These are phyloP conservation scores for Leucania comma DNA, from an alignment of 2,888 invertebrate species.

Conservation along the genomic window DNA sequence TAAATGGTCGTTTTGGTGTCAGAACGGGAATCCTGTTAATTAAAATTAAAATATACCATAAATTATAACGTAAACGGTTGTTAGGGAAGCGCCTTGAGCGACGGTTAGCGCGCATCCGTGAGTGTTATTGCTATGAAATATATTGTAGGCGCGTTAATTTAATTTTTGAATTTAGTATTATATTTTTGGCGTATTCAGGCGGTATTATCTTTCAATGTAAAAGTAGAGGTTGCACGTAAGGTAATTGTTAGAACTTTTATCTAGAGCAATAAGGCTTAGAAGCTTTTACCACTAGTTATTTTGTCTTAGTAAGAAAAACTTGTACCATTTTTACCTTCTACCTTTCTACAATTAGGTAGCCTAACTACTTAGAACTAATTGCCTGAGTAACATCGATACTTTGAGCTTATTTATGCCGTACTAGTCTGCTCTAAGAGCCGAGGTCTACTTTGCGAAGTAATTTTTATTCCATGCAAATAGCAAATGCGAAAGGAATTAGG, in stretches of 20 bases:
- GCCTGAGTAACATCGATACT: neutral
- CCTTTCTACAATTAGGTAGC: slow-evolving; percentile 9
- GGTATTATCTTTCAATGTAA: neutral
- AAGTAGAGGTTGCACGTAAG: neutral
- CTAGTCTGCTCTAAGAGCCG: neutral
- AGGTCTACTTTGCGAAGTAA: neutral
- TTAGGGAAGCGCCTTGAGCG: slow-evolving; percentile 48
- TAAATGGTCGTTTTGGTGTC: slow-evolving; percentile 57
- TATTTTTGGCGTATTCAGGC: neutral
- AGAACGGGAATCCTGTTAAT: slow-evolving; percentile 72
- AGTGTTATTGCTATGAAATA: slow-evolving; percentile 61
- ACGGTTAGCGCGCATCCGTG: slow-evolving; percentile 48
- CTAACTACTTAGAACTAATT: slow-evolving; percentile 7
- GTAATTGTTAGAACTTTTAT: neutral
- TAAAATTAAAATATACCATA: slow-evolving; percentile 79
- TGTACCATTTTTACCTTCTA: neutral
- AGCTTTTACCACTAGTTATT: slow-evolving; percentile 11
- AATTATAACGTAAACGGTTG: slow-evolving; percentile 72
- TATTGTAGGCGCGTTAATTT: slow-evolving; percentile 50
- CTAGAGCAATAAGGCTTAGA: slow-evolving; percentile 6
- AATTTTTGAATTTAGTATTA: slow-evolving; percentile 9
- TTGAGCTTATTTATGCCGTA: neutral
- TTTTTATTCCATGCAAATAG: too few species aligned
- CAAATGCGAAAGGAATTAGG: too few species aligned
- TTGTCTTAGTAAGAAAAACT: neutral